These are phyloP conservation scores for Drosophila rellima DNA, from an alignment of 2,888 invertebrate species.

Conservation along the genomic window DNA sequence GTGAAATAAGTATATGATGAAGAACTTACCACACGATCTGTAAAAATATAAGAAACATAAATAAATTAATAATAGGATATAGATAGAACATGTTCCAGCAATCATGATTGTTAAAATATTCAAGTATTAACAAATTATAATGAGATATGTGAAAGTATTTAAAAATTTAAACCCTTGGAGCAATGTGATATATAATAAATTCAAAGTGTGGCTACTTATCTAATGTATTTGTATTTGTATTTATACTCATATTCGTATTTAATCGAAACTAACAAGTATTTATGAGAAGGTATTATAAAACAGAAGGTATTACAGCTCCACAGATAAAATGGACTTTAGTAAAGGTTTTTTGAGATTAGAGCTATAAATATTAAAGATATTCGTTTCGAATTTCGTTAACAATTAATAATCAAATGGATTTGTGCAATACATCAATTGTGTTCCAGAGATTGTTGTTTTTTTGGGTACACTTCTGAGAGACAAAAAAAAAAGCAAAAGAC, in stretches of 20 bases:
- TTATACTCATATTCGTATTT: slow-evolving; percentile 18
- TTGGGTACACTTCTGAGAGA: slow-evolving; percentile 11
- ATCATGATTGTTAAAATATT: slow-evolving; percentile 53
- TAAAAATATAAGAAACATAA: not conserved
- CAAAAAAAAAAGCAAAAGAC: slow-evolving; percentile 61
- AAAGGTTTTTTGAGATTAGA: slow-evolving; percentile 8
- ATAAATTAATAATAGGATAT: not conserved
- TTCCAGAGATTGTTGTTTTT: slow-evolving; percentile 21
- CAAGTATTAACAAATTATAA: slow-evolving; percentile 4
- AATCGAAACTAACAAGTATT: slow-evolving; percentile 47
- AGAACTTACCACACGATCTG: slow-evolving; percentile 10
- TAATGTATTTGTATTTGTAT: not conserved
- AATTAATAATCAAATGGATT: slow-evolving; percentile 9
- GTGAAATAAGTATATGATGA: not conserved
- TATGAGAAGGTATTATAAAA: slow-evolving; percentile 50
- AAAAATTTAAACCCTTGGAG: slow-evolving; percentile 33
- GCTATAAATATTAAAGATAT: slow-evolving; percentile 8
- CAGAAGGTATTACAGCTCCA: slow-evolving; percentile 38
- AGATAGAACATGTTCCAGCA: slow-evolving; percentile 49
- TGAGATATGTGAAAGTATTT: not conserved
- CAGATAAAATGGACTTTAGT: slow-evolving; percentile 24
- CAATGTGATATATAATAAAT: slow-evolving; percentile 64
- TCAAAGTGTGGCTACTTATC: slow-evolving; percentile 19
- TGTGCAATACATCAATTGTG: slow-evolving; percentile 22
- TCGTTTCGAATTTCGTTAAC: slow-evolving; percentile 17